phyloP scores from a whole-genome alignment of 2,888 invertebrate species.

The Drosophila percnosoma region DNA sequence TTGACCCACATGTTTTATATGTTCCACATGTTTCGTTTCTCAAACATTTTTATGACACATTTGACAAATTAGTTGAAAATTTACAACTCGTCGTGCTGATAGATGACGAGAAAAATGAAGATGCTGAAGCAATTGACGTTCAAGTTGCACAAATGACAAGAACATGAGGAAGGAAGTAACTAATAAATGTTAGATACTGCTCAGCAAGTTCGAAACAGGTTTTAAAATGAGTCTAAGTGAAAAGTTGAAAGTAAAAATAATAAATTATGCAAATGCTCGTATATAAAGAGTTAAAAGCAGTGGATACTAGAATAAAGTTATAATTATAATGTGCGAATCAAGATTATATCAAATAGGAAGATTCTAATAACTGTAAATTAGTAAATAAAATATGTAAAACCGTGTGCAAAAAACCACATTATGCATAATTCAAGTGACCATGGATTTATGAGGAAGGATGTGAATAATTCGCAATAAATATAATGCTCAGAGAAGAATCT shows the following conservation, averaged over 20 bases:
- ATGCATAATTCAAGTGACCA: neutral
- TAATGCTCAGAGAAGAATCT: neutral
- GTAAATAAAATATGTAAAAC: neutral
- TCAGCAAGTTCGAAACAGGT: neutral
- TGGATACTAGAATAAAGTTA: too few relatives aligned
- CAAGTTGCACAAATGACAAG: conserved; percentile 14
- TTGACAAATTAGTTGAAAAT: conserved; percentile 76
- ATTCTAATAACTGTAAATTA: neutral
- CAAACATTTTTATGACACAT: conserved; percentile 63
- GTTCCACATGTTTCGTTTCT: conserved; percentile 15
- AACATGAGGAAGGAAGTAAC: conserved; percentile 14
- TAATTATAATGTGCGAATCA: neutral
- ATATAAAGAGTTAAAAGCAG: neutral
- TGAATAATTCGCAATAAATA: neutral
- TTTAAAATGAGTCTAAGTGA: neutral
- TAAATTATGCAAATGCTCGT: neutral
- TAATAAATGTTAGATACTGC: neutral
- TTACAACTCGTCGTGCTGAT: conserved; percentile 57
- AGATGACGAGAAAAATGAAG: conserved; percentile 12
- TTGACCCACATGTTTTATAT: conserved; percentile 55
- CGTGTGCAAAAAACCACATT: neutral
- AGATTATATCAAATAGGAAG: neutral
- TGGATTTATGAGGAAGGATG: neutral
- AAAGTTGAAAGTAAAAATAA: neutral
- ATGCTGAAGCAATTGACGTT: conserved; percentile 29